Base-by-base conservation (phyloP, 1,140 invertebrate species). In the Drosophila pallidifrons region DNA sequence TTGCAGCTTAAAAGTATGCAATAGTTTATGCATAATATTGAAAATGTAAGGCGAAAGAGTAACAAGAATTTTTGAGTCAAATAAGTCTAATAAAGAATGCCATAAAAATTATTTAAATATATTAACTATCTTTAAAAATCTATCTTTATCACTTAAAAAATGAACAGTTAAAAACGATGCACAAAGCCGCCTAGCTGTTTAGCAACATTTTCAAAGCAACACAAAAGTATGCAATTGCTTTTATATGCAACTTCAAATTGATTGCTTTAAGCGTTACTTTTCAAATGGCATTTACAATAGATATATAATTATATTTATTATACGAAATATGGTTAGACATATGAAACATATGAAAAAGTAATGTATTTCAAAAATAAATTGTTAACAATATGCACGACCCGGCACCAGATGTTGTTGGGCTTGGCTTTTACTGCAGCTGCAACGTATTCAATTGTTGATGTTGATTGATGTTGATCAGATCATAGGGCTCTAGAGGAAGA, bases 321-420 rank as follows among this genome's bases (percentile, higher is more conserved):
- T 65, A 57, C 30, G 41, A 52, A 63, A 28, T 59, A 60, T 60
- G 70, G 13, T 45, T 54, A 76, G 58, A 82, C 60, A 86, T 38
- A 38, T 38, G 35, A 38, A 38, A 87, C 72, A 57, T 75, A 69
- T 71, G 61, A 74, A 69, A 78, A 74, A 68, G 58, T 54, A 69
- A 82, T 38, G 63, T 79, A 61, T 60, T 72, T 87, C 71, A 79
- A 87, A 86, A 82, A 87, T 87, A 85, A 79, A 87, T 72, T 60
- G 82, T 45, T 63, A 85, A 72, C 61, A 86, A 72, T 55, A 73
- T 70, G 74, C 49, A 59, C 55, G 64, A 52, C 68, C 77, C 63
- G 54, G 5, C 47, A n/a, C 8, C 35, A 46, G 13, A 46, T 32
- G 46, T 54, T 66, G 63, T 5, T 10, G 38, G 38, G 38, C 38